Conservation (phyloP, 2,888 invertebrate species). For the Brenthis daphne region DNA sequence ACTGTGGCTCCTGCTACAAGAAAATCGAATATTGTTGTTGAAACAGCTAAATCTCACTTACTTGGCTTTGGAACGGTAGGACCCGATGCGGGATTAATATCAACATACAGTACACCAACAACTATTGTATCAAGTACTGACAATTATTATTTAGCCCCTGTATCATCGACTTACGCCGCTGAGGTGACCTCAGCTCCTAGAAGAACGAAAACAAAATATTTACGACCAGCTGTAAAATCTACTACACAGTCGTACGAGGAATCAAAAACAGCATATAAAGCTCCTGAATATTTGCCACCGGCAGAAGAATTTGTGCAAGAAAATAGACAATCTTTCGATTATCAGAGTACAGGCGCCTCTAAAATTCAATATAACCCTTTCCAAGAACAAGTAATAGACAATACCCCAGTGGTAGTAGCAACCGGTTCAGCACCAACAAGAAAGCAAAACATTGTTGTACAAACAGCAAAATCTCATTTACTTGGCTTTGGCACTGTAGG, state of each 20-base stretch:
- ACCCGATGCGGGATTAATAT: conserved; percentile 63
- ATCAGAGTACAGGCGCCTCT: conserved; percentile 49
- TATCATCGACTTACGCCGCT: conserved; percentile 49
- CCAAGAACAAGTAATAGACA: conserved; percentile 52
- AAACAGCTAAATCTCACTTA: conserved; percentile 66
- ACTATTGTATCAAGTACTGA: conserved; percentile 56
- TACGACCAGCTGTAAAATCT: conserved; percentile 53
- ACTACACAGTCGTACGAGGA: conserved; percentile 54
- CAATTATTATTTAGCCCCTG: conserved; percentile 41
- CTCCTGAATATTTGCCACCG: conserved; percentile 59
- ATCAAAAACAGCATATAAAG: conserved; percentile 53
- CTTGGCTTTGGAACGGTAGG: conserved; percentile 65
- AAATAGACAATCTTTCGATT: conserved; percentile 57
- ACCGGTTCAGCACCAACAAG: conserved; percentile 53
- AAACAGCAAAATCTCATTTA: conserved; percentile 69
- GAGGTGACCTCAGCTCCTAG: conserved; percentile 44
- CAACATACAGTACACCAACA: conserved; percentile 47
- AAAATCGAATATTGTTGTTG: conserved; percentile 65
- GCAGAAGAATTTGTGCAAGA: conserved; percentile 47
- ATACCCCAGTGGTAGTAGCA: conserved; percentile 42
- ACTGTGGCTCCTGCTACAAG: conserved; percentile 40
- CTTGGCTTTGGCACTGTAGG: conserved; percentile 76
- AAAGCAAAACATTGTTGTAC: conserved; percentile 71
- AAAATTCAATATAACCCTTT: conserved; percentile 61
- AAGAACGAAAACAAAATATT: conserved; percentile 43